Evolutionary conservation across 2,797 vertebrate species (phyloP).

Genomic region (Mycteria americana): DNA sequence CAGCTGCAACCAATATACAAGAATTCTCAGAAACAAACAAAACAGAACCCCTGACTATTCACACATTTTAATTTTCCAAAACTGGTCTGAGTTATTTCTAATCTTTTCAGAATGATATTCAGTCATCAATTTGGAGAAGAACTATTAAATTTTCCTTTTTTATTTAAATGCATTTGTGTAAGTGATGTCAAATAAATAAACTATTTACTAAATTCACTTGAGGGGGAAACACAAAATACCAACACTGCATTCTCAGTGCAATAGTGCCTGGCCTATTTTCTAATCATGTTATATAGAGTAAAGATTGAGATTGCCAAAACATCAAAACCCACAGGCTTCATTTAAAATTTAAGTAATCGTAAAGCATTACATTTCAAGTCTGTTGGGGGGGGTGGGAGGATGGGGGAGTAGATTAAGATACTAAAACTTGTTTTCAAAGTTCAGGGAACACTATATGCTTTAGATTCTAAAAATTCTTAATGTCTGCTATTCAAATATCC

Average conservation of each 20-base stretch:
- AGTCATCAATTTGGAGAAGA: neutral
- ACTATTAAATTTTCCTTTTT: neutral
- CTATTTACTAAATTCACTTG: neutral
- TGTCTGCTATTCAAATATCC: neutral
- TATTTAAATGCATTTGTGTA: neutral
- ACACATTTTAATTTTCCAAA: neutral
- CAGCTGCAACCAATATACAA: neutral
- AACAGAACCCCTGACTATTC: neutral
- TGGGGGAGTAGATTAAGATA: neutral
- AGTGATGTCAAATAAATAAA: neutral
- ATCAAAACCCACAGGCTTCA: neutral
- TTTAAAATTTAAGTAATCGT: neutral
- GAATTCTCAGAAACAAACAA: neutral
- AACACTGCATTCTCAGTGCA: neutral
- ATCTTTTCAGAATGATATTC: neutral
- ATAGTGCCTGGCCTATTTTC: neutral
- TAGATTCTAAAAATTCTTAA: neutral
- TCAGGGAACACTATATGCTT: neutral
- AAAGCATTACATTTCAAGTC: neutral
- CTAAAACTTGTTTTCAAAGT: neutral
- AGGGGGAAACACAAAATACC: neutral
- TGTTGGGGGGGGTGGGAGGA: rapidly evolving
- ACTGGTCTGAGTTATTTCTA: neutral
- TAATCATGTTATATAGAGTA: neutral
- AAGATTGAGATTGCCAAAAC: neutral